phyloP scores from a whole-genome alignment of 2,113 vertebrate species.

The Labeo rohita region DNA sequence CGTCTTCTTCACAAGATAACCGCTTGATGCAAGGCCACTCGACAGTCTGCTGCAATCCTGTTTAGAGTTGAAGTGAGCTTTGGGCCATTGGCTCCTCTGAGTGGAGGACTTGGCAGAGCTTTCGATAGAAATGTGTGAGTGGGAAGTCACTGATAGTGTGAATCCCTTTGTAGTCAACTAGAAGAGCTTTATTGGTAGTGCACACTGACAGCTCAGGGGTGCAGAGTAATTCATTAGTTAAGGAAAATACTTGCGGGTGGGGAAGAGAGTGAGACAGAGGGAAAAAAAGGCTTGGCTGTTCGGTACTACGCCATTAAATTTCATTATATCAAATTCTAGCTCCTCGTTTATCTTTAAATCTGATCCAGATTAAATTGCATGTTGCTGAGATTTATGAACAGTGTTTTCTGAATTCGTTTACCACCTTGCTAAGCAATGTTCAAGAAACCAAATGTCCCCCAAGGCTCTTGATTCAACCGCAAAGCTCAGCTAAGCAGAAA shows the following conservation, averaged over 20 bases:
- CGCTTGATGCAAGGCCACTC: conserved; percentile 11
- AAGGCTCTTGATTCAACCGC: neutral
- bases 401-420: conserved; percentile 24
- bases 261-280: neutral
- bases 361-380: conserved; percentile 20
- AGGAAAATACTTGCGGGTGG: conserved; percentile 27
- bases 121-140: conserved; percentile 22
- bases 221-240: conserved; percentile 31
- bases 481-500: conserved; percentile 24
- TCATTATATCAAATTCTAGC: neutral
- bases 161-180: conserved; percentile 42
- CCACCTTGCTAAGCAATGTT: conserved; percentile 37
- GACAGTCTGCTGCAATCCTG: conserved; percentile 12
- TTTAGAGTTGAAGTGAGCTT: conserved; percentile 33
- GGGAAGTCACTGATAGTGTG: conserved; percentile 18
- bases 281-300: neutral
- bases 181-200: conserved; percentile 28
- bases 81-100: conserved; percentile 26
- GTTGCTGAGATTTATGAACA: conserved; percentile 7
- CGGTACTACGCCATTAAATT: neutral
- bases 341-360: neutral
- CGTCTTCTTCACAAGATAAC: neutral
- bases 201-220: conserved; percentile 29
- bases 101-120: conserved; percentile 15
- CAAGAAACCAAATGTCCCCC: conserved; percentile 23